Conservation (phyloP, 2,113 vertebrate species). For the Talpa occidentalis region DNA sequence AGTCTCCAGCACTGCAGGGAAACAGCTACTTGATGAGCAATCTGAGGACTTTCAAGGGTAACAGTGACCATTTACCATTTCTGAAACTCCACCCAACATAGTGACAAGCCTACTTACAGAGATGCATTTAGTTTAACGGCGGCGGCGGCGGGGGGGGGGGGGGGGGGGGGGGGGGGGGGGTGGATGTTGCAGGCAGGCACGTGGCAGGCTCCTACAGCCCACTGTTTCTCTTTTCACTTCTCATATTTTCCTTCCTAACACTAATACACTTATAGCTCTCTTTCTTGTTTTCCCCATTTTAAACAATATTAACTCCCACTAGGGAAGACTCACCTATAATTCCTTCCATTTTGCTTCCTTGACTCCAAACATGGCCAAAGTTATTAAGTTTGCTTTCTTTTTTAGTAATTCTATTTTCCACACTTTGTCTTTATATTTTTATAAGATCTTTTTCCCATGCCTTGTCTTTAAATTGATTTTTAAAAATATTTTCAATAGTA, state of each 20-base stretch:
- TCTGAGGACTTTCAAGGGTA: not conserved
- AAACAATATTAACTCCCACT: not conserved
- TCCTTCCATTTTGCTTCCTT: not conserved
- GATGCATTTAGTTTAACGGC: not conserved
- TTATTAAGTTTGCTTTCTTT: not conserved
- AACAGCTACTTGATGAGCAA: too few species aligned
- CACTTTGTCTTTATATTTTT: not conserved
- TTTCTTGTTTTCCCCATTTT: not conserved
- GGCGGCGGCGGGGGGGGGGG: not conserved
- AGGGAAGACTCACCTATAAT: not conserved
- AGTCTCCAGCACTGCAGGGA: not conserved
- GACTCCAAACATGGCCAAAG: not conserved
- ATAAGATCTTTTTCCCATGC: too few species aligned
- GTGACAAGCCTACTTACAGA: not conserved
- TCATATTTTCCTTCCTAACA: not conserved
- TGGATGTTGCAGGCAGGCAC: not conserved
- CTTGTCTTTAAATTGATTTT: constrained; percentile 13
- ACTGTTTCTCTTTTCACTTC: not conserved
- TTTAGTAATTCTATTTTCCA: not conserved
- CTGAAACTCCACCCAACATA: not conserved
- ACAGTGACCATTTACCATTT: not conserved
- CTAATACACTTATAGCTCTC: not conserved
- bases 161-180: not conserved
- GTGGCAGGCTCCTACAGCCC: not conserved
- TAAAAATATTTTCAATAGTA: not conserved